Evolutionary conservation across 2,113 vertebrate species (phyloP).

Genomic region (Ancistrus triradiatus): DNA sequence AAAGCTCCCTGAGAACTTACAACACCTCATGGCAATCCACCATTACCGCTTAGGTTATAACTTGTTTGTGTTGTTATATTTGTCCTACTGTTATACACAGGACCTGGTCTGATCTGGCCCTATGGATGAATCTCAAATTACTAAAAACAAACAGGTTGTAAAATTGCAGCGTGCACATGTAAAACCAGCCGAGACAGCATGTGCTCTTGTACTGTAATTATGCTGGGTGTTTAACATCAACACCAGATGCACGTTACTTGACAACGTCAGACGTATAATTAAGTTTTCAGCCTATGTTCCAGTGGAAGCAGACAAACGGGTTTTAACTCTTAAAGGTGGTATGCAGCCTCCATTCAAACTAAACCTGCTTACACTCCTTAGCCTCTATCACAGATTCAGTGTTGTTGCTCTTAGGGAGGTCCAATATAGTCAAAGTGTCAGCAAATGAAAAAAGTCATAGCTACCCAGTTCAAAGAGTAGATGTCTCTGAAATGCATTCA

Average conservation of each 20-base stretch:
- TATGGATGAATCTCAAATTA: too few species aligned
- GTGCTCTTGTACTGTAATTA: conserved; percentile 14
- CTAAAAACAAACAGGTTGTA: too few species aligned
- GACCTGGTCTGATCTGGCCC: not conserved
- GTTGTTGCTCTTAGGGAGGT: not conserved
- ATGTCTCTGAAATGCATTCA: not conserved
- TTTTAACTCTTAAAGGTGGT: not conserved
- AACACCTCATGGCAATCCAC: too few species aligned
- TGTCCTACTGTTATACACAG: too few species aligned
- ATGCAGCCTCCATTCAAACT: not conserved
- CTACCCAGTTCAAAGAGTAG: not conserved
- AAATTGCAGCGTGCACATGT: too few species aligned
- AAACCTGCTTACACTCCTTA: not conserved
- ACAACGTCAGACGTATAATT: conserved; percentile 18
- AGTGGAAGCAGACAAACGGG: not conserved
- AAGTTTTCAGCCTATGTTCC: not conserved
- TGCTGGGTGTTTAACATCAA: not conserved
- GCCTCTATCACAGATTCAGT: not conserved
- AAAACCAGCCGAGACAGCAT: not conserved
- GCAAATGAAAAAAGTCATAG: not conserved
- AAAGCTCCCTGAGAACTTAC: too few species aligned
- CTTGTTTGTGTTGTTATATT: too few species aligned
- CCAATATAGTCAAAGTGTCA: not conserved
- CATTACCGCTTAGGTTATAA: too few species aligned
- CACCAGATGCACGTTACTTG: not conserved